These are phyloP conservation scores for Phymatocera aterrima DNA, from an alignment of 2,888 invertebrate species.

Conservation along the genomic window DNA sequence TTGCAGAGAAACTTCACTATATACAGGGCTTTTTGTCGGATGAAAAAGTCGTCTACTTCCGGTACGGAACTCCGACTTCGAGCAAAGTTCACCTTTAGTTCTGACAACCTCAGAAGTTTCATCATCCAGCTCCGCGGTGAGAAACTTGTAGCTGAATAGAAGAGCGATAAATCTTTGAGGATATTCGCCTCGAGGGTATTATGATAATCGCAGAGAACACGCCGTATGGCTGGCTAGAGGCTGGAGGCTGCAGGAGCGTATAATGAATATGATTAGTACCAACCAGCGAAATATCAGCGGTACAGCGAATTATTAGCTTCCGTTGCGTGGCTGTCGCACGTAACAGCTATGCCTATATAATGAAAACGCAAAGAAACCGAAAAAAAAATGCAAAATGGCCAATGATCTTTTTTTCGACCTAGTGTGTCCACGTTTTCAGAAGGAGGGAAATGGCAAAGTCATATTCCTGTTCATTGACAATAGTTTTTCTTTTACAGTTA, in stretches of 20 bases:
- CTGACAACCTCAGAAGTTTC: neutral
- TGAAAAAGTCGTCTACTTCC: conserved; percentile 21
- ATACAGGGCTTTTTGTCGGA: neutral
- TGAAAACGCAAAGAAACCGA: neutral
- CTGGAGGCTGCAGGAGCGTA: conserved; percentile 15
- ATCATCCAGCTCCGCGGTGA: neutral
- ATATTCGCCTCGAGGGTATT: conserved; percentile 27
- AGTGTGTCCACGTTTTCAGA: neutral
- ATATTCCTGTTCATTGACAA: neutral
- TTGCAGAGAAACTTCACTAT: neutral
- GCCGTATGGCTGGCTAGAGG: neutral
- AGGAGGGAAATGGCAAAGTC: neutral
- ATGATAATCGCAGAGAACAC: conserved; percentile 9
- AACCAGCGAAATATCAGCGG: conserved; percentile 16
- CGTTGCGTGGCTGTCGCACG: conserved; percentile 14
- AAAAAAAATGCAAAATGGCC: neutral
- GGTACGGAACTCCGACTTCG: neutral
- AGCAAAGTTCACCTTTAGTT: neutral
- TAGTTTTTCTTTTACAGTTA: neutral
- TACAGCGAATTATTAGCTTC: conserved; percentile 19
- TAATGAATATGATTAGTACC: conserved; percentile 20
- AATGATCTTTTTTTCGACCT: neutral
- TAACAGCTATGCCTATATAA: neutral
- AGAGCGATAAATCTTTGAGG: conserved; percentile 8
- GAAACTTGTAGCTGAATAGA: neutral